Conservation (phyloP, 1,140 invertebrate species). For the Choristoneura fumiferana region DNA sequence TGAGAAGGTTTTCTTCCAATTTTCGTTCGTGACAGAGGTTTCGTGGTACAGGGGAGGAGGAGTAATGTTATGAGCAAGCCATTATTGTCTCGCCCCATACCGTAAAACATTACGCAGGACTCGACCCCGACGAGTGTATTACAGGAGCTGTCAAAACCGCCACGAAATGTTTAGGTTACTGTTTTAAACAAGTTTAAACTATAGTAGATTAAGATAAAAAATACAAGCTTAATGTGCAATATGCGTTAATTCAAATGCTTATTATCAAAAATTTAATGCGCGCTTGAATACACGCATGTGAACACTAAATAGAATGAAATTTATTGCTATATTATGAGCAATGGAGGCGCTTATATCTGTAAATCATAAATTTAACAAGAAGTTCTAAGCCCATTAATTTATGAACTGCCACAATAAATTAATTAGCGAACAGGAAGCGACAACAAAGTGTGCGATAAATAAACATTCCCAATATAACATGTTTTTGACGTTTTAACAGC, state of each 20-base stretch:
- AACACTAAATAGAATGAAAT: conserved; percentile 9
- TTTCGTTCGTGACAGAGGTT: conserved; percentile 26
- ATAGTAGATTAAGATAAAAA: too few relatives aligned
- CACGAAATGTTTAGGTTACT: neutral
- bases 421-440: conserved; percentile 52
- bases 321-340: conserved; percentile 1
- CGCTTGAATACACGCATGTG: neutral
- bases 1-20: neutral
- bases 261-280: too few relatives aligned
- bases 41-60: conserved; percentile 68
- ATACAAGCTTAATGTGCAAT: neutral
- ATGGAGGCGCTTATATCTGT: conserved; percentile 9
- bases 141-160: conserved; percentile 55
- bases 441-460: conserved; percentile 66
- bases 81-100: conserved; percentile 78
- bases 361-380: conserved; percentile 51
- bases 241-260: too few relatives aligned
- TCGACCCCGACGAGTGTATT: conserved; percentile 50
- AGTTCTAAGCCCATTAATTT: conserved; percentile 65
- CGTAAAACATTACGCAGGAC: conserved; percentile 76
- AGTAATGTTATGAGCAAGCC: conserved; percentile 78
- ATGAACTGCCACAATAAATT: conserved; percentile 62
- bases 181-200: too few relatives aligned
- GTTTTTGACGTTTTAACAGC: conserved; percentile 53
- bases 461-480: conserved; percentile 42